These are phyloP conservation scores for Drosophila melanogaster DNA, from an alignment of 1,140 invertebrate genomes.

Conservation along the genomic window Release_6_plus_ISO1_MT NC_004354.4:12419501-12420000, in stretches of 20 bases:
- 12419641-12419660: too few relatives aligned
- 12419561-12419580: conserved; percentile 3
- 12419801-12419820: too few relatives aligned
- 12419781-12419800: too few relatives aligned
- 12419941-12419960: conserved; percentile 45
- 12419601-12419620: not conserved
- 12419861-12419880: conserved; percentile 77
- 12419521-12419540: not conserved
- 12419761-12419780: not conserved
- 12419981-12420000: conserved; percentile 56
- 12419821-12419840: not conserved
- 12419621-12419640: too few relatives aligned
- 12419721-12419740: too few relatives aligned
- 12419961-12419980: conserved; percentile 51
- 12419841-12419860: conserved; percentile 54
- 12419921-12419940: conserved; percentile 48
- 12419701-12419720: too few relatives aligned
- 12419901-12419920: conserved; percentile 73
- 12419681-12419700: too few relatives aligned
- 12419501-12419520: conserved; percentile 43
- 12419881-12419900: conserved; percentile 81
- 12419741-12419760: too few relatives aligned
- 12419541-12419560: conserved; percentile 21
- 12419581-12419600: not conserved
- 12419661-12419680: not conserved